Conservation (phyloP, 2,888 invertebrate genomes). For the Brenthis daphne region DNA sequence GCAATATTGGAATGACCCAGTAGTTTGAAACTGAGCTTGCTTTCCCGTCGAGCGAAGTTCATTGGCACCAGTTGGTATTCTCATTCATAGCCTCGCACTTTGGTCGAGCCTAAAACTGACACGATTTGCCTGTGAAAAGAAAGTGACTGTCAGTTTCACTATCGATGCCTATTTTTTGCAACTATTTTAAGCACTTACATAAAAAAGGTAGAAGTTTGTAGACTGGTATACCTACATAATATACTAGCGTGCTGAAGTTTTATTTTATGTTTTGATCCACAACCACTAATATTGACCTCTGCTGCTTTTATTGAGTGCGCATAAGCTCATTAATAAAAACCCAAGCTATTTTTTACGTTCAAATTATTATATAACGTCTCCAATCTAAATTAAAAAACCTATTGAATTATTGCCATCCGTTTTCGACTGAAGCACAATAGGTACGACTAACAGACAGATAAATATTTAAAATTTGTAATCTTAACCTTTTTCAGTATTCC, state of each 20-base stretch:
- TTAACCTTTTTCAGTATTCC: no score
- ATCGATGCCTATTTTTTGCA: conserved; percentile 62
- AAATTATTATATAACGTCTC: no score
- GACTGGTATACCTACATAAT: neutral
- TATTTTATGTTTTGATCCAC: neutral
- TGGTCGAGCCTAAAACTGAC: conserved; percentile 65
- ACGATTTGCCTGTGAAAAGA: conserved; percentile 70
- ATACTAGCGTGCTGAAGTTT: neutral
- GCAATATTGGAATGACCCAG: conserved; percentile 69
- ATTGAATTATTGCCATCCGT: no score
- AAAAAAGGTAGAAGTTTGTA: conserved; percentile 2
- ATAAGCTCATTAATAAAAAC: no score
- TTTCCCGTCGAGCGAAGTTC: conserved; percentile 74
- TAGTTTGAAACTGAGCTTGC: conserved; percentile 66
- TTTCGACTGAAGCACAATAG: no score
- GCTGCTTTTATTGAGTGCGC: no score
- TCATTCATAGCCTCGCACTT: conserved; percentile 48
- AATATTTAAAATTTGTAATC: no score
- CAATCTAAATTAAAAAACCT: no score
- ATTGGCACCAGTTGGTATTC: conserved; percentile 63
- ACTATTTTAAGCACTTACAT: conserved; percentile 21
- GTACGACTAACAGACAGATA: no score
- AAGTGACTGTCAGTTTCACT: conserved; percentile 62
- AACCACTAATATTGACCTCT: no score
- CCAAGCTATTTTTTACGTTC: no score